A percentile compares a stretch with the other conserved stretches of the same genome.
Conservation (phyloP, 2,888 invertebrate species). For the Oxyteleia sp. region DNA sequence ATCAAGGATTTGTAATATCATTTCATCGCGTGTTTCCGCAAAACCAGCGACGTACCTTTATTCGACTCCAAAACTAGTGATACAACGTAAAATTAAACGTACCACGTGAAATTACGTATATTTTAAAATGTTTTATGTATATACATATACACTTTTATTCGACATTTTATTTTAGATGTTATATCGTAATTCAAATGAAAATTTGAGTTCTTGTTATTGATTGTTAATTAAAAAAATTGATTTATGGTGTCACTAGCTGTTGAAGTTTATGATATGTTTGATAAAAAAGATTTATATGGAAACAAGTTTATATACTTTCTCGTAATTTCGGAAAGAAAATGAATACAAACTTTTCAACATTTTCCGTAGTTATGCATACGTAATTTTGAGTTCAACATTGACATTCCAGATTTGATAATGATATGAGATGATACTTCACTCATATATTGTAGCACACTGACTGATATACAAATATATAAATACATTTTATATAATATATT, state of each 20-base stretch:
- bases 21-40: constrained; percentile 3
- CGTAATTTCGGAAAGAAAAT: no score
- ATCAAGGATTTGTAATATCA: constrained; percentile 5
- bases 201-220: constrained; percentile 61
- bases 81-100: constrained; percentile 27
- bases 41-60: constrained; percentile 6
- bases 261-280: constrained; percentile 15
- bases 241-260: constrained; percentile 45
- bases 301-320: no score
- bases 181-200: constrained; percentile 53
- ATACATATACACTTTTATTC: constrained; percentile 54
- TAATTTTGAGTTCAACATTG: constrained; percentile 42
- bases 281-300: constrained; percentile 3
- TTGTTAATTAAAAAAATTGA: constrained; percentile 59
- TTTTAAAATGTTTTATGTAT: constrained; percentile 60
- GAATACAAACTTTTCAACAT: no score
- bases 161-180: constrained; percentile 63
- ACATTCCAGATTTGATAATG: constrained; percentile 56
- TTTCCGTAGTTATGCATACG: constrained; percentile 19
- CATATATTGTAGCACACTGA: constrained; percentile 37
- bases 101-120: constrained; percentile 39
- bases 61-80: constrained; percentile 36
- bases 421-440: constrained; percentile 17
- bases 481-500: constrained; percentile 47
- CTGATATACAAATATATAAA: constrained; percentile 49